Conservation (phyloP, 2,797 vertebrate genomes). For the Xerus rutilus region DNA sequence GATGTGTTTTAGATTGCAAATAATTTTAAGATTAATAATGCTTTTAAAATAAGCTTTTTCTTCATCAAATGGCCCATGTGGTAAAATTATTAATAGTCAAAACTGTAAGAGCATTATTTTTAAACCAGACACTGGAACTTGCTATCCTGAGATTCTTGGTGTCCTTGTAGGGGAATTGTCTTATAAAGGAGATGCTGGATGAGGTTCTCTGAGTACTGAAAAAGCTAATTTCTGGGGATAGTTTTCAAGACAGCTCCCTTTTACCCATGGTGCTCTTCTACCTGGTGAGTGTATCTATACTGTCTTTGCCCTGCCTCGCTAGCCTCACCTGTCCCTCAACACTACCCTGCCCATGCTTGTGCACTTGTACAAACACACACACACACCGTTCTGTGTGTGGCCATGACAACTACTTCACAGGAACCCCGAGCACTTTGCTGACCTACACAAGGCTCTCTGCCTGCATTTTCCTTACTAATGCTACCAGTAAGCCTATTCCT, state of each 20-base stretch:
- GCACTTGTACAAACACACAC: neutral
- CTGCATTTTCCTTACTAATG: neutral
- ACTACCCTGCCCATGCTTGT: neutral
- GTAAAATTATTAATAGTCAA: slow-evolving; percentile 6
- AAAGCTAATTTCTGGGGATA: neutral
- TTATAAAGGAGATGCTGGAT: neutral
- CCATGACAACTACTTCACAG: neutral
- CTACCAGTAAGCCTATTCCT: neutral
- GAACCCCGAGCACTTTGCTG: neutral
- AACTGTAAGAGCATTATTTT: neutral
- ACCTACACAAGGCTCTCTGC: neutral
- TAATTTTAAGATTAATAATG: slow-evolving; percentile 31
- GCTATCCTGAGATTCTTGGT: neutral
- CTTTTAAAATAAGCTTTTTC: neutral
- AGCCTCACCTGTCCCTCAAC: neutral
- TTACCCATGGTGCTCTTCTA: neutral
- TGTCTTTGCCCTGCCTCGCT: neutral
- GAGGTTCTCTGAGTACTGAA: neutral
- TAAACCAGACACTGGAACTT: neutral
- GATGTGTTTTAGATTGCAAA: slow-evolving; percentile 28
- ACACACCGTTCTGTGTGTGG: neutral
- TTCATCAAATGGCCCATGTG: neutral
- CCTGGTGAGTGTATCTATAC: neutral
- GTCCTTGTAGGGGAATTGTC: neutral
- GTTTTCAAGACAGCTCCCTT: neutral